These are phyloP conservation scores for Mobula hypostoma DNA, from an alignment of 2,113 vertebrate genomes.

Conservation along the genomic window DNA sequence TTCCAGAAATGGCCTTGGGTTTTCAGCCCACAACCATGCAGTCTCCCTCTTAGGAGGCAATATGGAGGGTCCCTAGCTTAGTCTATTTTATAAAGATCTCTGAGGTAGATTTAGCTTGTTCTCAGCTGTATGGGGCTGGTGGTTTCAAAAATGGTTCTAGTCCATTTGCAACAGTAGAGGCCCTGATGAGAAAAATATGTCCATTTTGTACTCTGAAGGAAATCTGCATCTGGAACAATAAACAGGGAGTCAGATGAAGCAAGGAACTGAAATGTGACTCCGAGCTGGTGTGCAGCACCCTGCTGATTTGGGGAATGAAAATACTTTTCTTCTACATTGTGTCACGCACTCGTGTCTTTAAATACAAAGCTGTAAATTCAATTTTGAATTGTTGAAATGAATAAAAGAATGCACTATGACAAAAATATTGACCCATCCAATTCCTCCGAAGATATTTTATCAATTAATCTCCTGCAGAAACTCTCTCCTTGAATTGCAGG, in stretches of 20 bases:
- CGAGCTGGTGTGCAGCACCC: not conserved
- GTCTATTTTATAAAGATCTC: not conserved
- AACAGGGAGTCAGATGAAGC: not conserved
- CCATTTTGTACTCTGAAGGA: not conserved
- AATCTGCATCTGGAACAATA: conserved; percentile 3
- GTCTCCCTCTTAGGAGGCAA: not conserved
- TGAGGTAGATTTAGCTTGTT: not conserved
- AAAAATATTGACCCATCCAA: not conserved
- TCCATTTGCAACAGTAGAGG: not conserved
- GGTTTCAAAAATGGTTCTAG: no score
- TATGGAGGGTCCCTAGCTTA: not conserved
- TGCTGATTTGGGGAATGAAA: not conserved
- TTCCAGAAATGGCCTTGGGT: not conserved
- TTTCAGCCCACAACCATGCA: not conserved
- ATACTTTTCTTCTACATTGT: conserved; percentile 5
- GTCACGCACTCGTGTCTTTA: not conserved
- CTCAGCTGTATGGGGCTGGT: no score
- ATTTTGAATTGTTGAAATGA: not conserved
- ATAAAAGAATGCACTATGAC: not conserved
- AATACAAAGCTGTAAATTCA: not conserved
- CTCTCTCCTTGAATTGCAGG: not conserved
- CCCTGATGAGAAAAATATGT: conserved; percentile 10
- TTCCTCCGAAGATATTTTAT: not conserved
- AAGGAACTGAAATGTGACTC: not conserved
- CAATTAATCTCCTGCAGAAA: not conserved